A percentile compares a stretch with the other conserved stretches of the same genome.
These are phyloP conservation scores for Tetragnatha montana DNA, from an alignment of 2,888 invertebrate species.

Conservation along the genomic window DNA sequence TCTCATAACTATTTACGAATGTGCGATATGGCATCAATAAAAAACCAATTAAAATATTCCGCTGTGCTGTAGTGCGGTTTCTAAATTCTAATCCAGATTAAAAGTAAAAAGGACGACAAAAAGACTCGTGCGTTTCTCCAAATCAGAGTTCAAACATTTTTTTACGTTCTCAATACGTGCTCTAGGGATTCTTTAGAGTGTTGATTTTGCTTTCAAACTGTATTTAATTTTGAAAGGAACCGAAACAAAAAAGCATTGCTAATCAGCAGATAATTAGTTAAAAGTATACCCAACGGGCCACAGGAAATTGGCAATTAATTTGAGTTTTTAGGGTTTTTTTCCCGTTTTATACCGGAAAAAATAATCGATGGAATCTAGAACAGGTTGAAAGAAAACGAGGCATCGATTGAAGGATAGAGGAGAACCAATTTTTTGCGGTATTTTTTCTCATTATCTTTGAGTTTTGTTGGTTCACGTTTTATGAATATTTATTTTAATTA, in stretches of 20 bases:
- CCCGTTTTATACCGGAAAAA: neutral
- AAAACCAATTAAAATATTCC: neutral
- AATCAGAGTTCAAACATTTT: neutral
- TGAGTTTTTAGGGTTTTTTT: slow-evolving; percentile 10
- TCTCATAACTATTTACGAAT: neutral
- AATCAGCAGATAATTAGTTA: slow-evolving; percentile 54
- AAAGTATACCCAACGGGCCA: slow-evolving; percentile 22
- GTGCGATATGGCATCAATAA: neutral
- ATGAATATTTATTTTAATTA: slow-evolving; percentile 1
- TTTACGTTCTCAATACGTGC: slow-evolving; percentile 13
- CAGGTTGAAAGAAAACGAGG: neutral
- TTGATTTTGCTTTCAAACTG: slow-evolving; percentile 11
- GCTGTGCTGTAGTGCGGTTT: slow-evolving; percentile 1
- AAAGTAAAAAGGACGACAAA: slow-evolving; percentile 27
- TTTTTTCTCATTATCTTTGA: neutral
- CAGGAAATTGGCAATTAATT: slow-evolving; percentile 45
- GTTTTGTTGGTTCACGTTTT: neutral
- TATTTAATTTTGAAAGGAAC: neutral
- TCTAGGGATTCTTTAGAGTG: neutral
- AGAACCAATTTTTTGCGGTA: neutral
- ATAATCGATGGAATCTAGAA: neutral
- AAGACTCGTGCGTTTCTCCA: neutral
- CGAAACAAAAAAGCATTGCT: slow-evolving; percentile 28
- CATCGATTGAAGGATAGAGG: slow-evolving; percentile 1
- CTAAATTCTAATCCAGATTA: slow-evolving; percentile 5